Conservation (phyloP, 2,797 vertebrate species). For the Jordanella pulchra region DNA sequence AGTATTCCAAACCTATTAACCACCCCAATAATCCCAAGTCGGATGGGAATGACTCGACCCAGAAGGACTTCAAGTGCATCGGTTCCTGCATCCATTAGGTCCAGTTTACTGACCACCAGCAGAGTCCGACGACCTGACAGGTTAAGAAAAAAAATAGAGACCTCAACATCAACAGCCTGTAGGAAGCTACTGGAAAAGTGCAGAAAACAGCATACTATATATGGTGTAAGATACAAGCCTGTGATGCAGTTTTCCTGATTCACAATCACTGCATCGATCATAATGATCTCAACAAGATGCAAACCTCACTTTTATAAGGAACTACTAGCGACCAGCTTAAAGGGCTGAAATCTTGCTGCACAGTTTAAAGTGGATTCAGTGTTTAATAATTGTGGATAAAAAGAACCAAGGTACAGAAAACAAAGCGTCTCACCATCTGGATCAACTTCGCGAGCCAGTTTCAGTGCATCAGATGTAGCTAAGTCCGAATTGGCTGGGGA, state of each 20-base stretch:
- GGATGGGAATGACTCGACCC: slow-evolving; percentile 85
- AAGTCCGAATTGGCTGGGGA: slow-evolving; percentile 92
- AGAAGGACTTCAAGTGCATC: slow-evolving; percentile 85
- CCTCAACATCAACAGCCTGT: not conserved
- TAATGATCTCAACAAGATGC: slow-evolving; percentile 2
- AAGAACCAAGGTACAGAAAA: slow-evolving; percentile 27
- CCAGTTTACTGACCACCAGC: slow-evolving; percentile 85
- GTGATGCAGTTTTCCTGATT: not conserved
- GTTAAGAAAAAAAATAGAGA: slow-evolving; percentile 20
- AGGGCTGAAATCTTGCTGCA: slow-evolving; percentile 10
- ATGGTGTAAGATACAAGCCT: not conserved
- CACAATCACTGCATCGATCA: not conserved
- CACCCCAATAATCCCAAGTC: slow-evolving; percentile 85
- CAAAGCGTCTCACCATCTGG: slow-evolving; percentile 83
- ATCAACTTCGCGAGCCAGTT: slow-evolving; percentile 90
- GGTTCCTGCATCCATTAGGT: slow-evolving; percentile 86
- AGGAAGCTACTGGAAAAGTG: not conserved
- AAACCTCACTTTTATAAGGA: slow-evolving; percentile 22
- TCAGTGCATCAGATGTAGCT: slow-evolving; percentile 88
- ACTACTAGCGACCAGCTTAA: not conserved
- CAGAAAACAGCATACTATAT: not conserved
- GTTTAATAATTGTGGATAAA: slow-evolving; percentile 27
- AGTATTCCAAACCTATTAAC: slow-evolving; percentile 81
- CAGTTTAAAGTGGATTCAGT: slow-evolving; percentile 30
- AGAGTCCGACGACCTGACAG: slow-evolving; percentile 81